phyloP scores from a whole-genome alignment of 2,797 vertebrate genomes.

The Leptoclinus maculatus region DNA sequence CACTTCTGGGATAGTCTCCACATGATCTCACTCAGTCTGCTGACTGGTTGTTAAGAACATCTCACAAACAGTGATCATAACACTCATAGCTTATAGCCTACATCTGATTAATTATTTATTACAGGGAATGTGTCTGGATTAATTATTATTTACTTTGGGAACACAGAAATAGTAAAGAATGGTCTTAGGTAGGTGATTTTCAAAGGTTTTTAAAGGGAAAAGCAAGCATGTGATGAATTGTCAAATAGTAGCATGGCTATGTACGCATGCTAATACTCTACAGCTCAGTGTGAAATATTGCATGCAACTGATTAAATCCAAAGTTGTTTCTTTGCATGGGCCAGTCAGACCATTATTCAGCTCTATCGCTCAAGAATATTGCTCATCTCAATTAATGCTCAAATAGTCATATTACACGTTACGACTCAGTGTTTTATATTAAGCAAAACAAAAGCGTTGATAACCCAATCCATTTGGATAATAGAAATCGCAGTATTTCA shows the following conservation, averaged over 20 bases:
- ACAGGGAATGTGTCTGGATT: slow-evolving; percentile 1
- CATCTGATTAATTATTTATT: slow-evolving; percentile 10
- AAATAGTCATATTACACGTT: too few species aligned
- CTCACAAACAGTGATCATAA: slow-evolving; percentile 23
- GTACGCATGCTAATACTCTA: slow-evolving; percentile 24
- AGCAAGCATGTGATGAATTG: slow-evolving; percentile 17
- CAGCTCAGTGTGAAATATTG: slow-evolving; percentile 70
- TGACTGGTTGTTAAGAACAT: slow-evolving; percentile 45
- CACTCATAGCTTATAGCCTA: neutral
- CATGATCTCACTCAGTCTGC: slow-evolving; percentile 61
- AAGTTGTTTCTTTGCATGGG: slow-evolving; percentile 24
- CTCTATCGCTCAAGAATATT: slow-evolving; percentile 1
- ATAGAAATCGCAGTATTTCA: neutral
- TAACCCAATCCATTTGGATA: neutral
- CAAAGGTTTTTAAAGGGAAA: neutral
- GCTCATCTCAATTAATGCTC: neutral
- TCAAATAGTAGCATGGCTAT: slow-evolving; percentile 11
- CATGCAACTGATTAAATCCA: slow-evolving; percentile 56
- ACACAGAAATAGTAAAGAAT: neutral
- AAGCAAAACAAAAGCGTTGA: neutral
- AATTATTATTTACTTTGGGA: neutral
- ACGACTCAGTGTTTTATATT: neutral
- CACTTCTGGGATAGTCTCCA: slow-evolving; percentile 66
- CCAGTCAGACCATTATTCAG: slow-evolving; percentile 11
- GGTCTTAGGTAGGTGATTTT: neutral